Percentiles rank a stretch among this genome's conserved stretches.
phyloP scores from a whole-genome alignment of 1,140 invertebrate genomes.

The Drosophila athabasca region DNA sequence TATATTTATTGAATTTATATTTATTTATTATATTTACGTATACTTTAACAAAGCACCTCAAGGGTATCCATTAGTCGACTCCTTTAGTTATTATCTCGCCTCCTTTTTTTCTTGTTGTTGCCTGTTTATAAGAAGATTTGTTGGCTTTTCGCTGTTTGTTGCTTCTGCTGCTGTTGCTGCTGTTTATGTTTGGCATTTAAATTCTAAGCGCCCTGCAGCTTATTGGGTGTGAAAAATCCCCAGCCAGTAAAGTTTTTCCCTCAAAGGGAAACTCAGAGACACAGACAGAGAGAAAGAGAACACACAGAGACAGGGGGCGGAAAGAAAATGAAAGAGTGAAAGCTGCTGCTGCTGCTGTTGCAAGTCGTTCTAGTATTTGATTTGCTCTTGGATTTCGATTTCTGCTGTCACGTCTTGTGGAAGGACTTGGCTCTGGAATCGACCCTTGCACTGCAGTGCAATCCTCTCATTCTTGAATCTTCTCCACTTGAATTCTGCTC shows the following conservation, averaged over 20 bases:
- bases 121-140: conserved; percentile 22
- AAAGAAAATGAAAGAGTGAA: conserved; percentile 15
- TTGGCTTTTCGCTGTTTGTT: conserved; percentile 8
- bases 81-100: too few species aligned
- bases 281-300: neutral
- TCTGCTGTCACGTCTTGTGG: conserved; percentile 41
- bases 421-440: too few species aligned
- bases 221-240: conserved; percentile 48
- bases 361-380: conserved; percentile 27
- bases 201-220: conserved; percentile 48
- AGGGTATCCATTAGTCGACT: conserved; percentile 7
- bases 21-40: too few species aligned
- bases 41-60: neutral
- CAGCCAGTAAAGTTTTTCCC: conserved; percentile 1
- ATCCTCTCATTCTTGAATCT: conserved; percentile 9
- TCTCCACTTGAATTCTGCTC: conserved; percentile 24
- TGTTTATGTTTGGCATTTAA: conserved; percentile 61
- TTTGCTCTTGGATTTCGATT: conserved; percentile 49
- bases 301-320: neutral
- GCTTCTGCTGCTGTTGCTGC: conserved; percentile 27
- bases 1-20: too few species aligned
- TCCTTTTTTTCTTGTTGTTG: neutral
- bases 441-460: too few species aligned
- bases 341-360: conserved; percentile 27
- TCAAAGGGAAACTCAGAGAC: conserved; percentile 7